Percentiles rank a stretch among this genome's conserved stretches.
phyloP scores from a whole-genome alignment of 1,140 invertebrate genomes.

The Nautilus pompilius region DNA sequence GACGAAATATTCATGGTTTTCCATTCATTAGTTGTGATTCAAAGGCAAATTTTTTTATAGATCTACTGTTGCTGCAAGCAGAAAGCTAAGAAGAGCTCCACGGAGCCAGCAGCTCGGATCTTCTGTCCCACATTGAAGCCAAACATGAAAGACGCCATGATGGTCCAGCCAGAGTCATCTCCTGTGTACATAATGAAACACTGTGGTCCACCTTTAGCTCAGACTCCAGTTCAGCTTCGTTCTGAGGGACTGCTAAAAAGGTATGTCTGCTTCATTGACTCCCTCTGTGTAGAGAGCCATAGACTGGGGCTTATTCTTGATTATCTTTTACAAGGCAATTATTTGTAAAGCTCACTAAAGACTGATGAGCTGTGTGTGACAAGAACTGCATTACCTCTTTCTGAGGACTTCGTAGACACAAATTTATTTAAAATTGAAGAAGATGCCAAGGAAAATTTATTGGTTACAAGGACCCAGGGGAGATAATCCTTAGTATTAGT shows the following conservation, averaged over 20 bases:
- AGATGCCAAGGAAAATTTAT: no score
- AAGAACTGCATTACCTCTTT: no score
- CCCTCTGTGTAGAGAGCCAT: no score
- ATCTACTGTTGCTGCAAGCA: conserved; percentile 28
- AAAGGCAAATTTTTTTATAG: conserved; percentile 6
- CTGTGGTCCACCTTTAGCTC: conserved; percentile 32
- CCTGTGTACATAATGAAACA: conserved; percentile 32
- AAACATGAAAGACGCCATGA: conserved; percentile 39
- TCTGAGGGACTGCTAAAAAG: conserved; percentile 59
- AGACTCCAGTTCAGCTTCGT: conserved; percentile 63
- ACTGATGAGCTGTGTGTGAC: no score
- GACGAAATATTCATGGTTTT: background rate
- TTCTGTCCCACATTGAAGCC: conserved; percentile 39
- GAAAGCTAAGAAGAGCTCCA: conserved; percentile 15
- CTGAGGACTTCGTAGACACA: no score
- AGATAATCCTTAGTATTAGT: no score
- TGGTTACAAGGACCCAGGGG: no score
- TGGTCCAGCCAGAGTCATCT: conserved; percentile 44
- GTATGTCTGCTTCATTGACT: conserved; percentile 17
- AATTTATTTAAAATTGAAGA: no score
- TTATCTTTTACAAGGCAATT: no score
- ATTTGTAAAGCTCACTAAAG: no score
- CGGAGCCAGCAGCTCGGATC: conserved; percentile 20
- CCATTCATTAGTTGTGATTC: background rate
- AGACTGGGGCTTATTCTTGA: no score